These are phyloP conservation scores for Struthidea cinerea DNA, from an alignment of 2,113 vertebrate genomes.

Conservation along the genomic window DNA sequence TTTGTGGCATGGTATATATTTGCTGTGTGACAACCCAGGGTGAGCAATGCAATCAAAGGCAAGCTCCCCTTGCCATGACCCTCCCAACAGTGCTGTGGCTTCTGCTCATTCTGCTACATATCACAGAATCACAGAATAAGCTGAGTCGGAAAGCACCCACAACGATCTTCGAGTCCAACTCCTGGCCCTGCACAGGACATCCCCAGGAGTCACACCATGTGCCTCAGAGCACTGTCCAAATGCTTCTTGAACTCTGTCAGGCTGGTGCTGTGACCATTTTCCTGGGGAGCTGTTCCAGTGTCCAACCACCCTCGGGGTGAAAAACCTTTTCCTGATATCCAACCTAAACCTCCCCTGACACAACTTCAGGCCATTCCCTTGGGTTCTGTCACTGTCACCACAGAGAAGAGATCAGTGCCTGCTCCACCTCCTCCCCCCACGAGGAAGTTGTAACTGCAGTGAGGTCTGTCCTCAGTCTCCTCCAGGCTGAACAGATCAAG, in stretches of 20 bases:
- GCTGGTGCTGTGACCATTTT: not conserved
- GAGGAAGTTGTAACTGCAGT: accelerated
- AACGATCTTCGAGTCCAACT: accelerated
- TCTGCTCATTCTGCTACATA: not conserved
- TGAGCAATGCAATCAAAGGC: accelerated
- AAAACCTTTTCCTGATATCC: not conserved
- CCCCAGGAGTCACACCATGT: not conserved
- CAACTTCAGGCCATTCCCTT: not conserved
- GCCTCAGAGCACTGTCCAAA: not conserved
- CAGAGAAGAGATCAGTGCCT: not conserved
- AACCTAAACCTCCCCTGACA: not conserved
- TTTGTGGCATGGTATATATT: not conserved
- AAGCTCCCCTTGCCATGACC: not conserved
- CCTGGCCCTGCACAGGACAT: not conserved
- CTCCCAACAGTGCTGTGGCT: not conserved
- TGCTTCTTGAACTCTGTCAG: not conserved
- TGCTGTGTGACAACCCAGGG: accelerated
- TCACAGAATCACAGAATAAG: not conserved
- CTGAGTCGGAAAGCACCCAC: not conserved
- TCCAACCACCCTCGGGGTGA: not conserved
- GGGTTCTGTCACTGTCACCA: not conserved
- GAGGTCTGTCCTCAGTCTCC: not conserved
- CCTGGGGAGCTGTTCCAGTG: not conserved
- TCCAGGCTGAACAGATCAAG: not conserved
- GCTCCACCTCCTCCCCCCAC: accelerated